phyloP scores from a whole-genome alignment of 2,888 invertebrate species.

The Cloeon dipterum region DNA sequence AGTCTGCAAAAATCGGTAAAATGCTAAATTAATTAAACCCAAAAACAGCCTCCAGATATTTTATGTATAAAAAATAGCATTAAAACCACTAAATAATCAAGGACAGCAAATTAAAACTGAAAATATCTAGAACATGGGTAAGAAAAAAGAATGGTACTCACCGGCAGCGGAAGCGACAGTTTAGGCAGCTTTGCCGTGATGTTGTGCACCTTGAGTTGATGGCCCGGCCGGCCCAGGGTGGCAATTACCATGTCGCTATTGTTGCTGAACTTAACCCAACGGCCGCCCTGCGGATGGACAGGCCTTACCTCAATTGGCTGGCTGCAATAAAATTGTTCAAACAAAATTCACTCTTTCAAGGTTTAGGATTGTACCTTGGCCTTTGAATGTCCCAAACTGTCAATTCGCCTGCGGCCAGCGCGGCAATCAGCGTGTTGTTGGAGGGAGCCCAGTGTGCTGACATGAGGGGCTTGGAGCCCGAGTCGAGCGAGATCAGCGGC shows the following conservation, averaged over 20 bases:
- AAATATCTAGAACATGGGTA: no score
- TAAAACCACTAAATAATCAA: no score
- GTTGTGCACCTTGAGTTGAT: constrained; percentile 36
- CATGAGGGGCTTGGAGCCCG: constrained; percentile 32
- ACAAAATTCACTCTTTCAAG: background rate
- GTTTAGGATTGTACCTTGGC: constrained; percentile 26
- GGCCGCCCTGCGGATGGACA: constrained; percentile 37
- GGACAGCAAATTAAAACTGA: no score
- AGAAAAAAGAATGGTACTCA: no score
- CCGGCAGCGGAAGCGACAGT: background rate
- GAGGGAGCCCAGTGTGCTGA: constrained; percentile 46
- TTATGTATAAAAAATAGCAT: no score
- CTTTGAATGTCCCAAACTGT: constrained; percentile 41
- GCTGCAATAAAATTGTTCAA: constrained; percentile 16
- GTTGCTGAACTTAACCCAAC: constrained; percentile 32
- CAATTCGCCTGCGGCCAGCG: constrained; percentile 39
- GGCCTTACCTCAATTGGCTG: constrained; percentile 31
- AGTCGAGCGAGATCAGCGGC: constrained; percentile 39
- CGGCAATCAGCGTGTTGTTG: constrained; percentile 32
- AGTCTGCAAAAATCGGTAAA: no score
- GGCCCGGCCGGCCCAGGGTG: constrained; percentile 38
- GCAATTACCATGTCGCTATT: constrained; percentile 37
- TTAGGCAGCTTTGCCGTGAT: constrained; percentile 29
- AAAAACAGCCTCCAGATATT: no score
- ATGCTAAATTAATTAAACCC: no score